A percentile compares a stretch with the other conserved stretches of the same genome.
phyloP scores from a whole-genome alignment of 2,797 vertebrate species.

The Knipowitschia caucasica region DNA sequence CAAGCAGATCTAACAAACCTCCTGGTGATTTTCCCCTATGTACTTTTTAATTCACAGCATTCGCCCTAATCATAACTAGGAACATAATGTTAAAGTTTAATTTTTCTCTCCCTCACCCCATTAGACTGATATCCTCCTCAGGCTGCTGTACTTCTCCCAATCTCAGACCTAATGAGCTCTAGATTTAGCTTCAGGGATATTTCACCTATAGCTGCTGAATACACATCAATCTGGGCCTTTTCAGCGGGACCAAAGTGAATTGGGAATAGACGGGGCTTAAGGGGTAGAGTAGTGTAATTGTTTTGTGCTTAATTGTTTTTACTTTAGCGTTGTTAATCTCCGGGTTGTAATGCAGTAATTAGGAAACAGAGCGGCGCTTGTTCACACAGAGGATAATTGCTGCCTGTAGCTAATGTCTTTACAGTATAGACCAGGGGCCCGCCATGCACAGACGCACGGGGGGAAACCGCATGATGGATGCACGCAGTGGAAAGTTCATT shows the following conservation, averaged over 20 bases:
- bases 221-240: conserved; percentile 20
- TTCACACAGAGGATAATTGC: conserved; percentile 65
- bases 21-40: conserved; percentile 16
- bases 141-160: conserved; percentile 43
- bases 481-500: conserved; percentile 17
- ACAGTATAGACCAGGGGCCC: conserved; percentile 37
- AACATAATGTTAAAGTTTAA: conserved; percentile 22
- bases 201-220: conserved; percentile 18
- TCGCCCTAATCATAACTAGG: too few relatives aligned
- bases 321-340: conserved; percentile 68
- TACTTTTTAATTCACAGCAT: conserved; percentile 23
- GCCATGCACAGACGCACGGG: conserved; percentile 6
- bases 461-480: conserved; percentile 27
- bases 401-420: conserved; percentile 57
- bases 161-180: conserved; percentile 58
- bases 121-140: conserved; percentile 46
- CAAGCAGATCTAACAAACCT: not conserved
- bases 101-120: conserved; percentile 28
- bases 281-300: conserved; percentile 45
- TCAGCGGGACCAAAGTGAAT: conserved; percentile 24
- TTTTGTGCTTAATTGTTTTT: conserved; percentile 69
- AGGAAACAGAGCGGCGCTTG: conserved; percentile 55
- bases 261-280: conserved; percentile 31
- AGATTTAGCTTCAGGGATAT: conserved; percentile 61
- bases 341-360: conserved; percentile 70